Evolutionary conservation across 2,888 invertebrate genomes (phyloP), one percentile per base, ranked within the genome.

Genomic region (Tetranychus truncatus): DNA sequence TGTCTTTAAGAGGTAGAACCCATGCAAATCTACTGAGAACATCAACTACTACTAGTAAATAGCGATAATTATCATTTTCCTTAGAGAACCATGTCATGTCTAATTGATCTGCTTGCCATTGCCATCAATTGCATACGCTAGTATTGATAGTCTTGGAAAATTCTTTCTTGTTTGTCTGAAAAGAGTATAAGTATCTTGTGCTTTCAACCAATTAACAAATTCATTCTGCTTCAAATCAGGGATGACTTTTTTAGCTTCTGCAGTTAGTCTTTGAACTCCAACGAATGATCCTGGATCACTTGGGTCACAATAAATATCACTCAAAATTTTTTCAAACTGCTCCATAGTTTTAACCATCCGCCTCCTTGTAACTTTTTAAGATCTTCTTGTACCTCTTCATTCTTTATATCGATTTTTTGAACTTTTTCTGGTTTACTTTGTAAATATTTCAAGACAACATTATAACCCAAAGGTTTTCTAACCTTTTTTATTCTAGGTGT

Each of bases 21-120:
- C 78, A 80, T 5, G 80, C 79, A 71, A 75, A 78, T 71, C 78
- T 78, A 7, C 78, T 78, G n/a, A 80, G 78, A 4, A 79, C 77
- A 75, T 80, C 80, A 20, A 80, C 79, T 24, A 74, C 73, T 1
- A 77, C 78, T n/a, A 80, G 74, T 15, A 80, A 65, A 75, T 78
- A 80, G 8, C 66, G 76, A 66, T 74, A 77, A 0, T 78, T 78
- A 46, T 79, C 76, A 73, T 80, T 80, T 18, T 76, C 0, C 15
- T 74, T 69, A 24, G 55, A n/a, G 18, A 74, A 73, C 8, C 45
- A 34, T 66, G 74, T 34, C 76, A 80, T 74, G 45, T 80, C 79
- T 7, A 77, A 78, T 8, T 80, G 72, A 69, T 80, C 79, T 5
- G 76, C 75, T 72, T 80, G 78, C 75, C 77, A 77, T 73, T 80